Evolutionary conservation across 2,113 vertebrate genomes (phyloP), one percentile per base, ranked within the genome.

Genomic region (Spea bombifrons): DNA sequence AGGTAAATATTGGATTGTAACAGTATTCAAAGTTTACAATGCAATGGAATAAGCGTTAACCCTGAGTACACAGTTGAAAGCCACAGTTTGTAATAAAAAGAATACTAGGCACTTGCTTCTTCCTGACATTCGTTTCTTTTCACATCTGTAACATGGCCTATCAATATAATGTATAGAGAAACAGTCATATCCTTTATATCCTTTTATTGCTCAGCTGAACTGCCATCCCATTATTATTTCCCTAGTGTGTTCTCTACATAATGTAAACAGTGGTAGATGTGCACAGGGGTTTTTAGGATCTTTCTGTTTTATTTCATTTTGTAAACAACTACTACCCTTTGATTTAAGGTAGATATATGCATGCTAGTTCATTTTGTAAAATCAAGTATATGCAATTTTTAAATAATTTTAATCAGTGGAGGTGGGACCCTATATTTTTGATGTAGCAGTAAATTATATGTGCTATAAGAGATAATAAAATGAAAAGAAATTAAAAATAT

Each of bases 1-100:
- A 43, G 71, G 78, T 80, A 80, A 80, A 80, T 74, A 80, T 48
- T 68, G 66, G 47, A 80, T 80, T 61, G 78, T 74, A 74, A 80
- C 71, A 68, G 59, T 74, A 79, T 79, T 79, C 70, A 73, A 72
- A 55, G 63, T 66, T 72, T 73, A 80, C 71, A 80, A 80, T 80
- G 65, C 66, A 46, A 45, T 73, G 71, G n/a, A 57, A 74, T n/a
- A 80, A 74, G 64, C 64, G 49, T 73, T 72, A 72, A 79, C 78
- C 71, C 78, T 74, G 53, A 74, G 63, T 74, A 80, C 78, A 80
- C 61, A 80, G 63, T 71, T 48, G 48, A 65, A 49, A 73, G 77
- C 49, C 77, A 9, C 77, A 73, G 70, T 80, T 79, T 73, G 65
- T 74, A 80, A 80, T 80, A 80, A 80, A 68, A 74, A 79, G 47